Evolutionary conservation across 2,888 invertebrate genomes (phyloP), one percentile per base, ranked within the genome.

Genomic region (Cheilosia vulpina): DNA sequence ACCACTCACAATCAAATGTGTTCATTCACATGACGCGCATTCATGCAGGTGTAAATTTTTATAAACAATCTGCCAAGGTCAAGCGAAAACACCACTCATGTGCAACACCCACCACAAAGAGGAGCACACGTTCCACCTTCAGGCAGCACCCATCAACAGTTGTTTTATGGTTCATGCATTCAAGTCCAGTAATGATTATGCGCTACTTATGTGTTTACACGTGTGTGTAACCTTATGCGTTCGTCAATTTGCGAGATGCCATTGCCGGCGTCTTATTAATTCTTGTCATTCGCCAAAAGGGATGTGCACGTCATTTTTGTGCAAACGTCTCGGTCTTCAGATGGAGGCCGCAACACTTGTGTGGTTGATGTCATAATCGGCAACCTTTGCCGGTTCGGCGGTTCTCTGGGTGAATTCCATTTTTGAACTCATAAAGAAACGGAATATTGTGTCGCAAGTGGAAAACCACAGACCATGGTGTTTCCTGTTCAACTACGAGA

Each of bases 381-480:
- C 79, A 80, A 80, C 84, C 84, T 85, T 85, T 85, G 52, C 55
- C 66, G 75, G 71, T 85, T 71, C 66, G 58, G 47, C 71, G 71
- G 27, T 76, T 85, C 66, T 75, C 69, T 84, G 58, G 63, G 73
- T 73, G 65, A 68, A 69, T 75, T 75, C 53, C 41, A 66, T 75
- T 75, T 78, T 63, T 47, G 50, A 68, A 57, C 66, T 65, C 77
- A 71, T 63, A 76, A 69, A 72, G 34, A 21, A 45, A 62, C 62
- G 45, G 62, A 38, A 58, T 50, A 47, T 81, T 58, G 60, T 79
- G 65, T 79, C 68, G 79, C 69, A 75, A 75, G 83, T 63, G 43
- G 55, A 78, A 71, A 81, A 57, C 62, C 83, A 83, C 55, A 62
- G 66, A 83, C 83, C 79, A 77, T 82, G 82, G 31, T 60, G 73